Conservation (phyloP, 2,888 invertebrate genomes). For the Synanthedon andrenaeformis region DNA sequence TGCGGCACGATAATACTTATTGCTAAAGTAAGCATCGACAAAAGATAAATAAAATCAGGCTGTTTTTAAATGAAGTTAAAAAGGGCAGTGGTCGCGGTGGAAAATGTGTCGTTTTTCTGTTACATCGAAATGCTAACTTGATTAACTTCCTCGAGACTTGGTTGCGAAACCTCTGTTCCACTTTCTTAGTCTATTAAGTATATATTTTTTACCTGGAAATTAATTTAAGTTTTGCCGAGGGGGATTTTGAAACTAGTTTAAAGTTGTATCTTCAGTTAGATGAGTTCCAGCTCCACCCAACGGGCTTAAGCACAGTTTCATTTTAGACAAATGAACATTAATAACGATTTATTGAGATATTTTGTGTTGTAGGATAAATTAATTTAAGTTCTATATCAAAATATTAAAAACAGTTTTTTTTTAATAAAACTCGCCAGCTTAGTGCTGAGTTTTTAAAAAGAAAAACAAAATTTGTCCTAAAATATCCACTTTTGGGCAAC, state of each 20-base stretch:
- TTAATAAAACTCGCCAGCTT: no score
- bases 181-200: neutral
- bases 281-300: conserved; percentile 3
- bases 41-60: no score
- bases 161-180: neutral
- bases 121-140: neutral
- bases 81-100: no score
- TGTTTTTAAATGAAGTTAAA: no score
- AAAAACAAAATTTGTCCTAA: no score
- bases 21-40: no score
- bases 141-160: neutral
- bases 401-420: no score
- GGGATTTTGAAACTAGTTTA: conserved; percentile 2
- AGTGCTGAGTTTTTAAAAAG: no score
- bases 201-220: neutral
- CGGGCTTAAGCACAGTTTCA: neutral
- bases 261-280: conserved; percentile 9
- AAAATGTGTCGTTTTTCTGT: no score
- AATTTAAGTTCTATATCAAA: no score
- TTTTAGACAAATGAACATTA: neutral
- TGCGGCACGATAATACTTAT: no score
- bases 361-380: neutral
- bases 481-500: no score
- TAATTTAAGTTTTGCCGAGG: neutral
- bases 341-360: neutral